phyloP scores from a whole-genome alignment of 2,113 vertebrate species.

The Callipepla californica region DNA sequence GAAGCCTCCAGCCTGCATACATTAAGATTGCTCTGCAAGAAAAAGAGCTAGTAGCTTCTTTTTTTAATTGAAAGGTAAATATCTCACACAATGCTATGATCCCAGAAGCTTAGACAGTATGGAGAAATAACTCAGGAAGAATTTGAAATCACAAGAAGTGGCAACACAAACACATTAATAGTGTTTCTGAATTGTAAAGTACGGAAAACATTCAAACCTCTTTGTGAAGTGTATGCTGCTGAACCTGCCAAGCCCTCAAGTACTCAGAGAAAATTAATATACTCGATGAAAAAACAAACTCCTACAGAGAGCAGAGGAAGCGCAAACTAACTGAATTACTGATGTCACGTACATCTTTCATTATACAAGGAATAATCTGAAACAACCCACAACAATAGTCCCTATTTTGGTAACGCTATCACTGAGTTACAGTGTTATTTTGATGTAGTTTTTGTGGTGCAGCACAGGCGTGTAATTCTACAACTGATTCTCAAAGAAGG shows the following conservation, averaged over 20 bases:
- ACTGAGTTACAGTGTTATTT: neutral
- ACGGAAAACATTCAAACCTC: neutral
- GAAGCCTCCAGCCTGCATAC: neutral
- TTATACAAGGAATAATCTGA: neutral
- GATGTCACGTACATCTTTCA: neutral
- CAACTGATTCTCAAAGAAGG: neutral
- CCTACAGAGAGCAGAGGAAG: neutral
- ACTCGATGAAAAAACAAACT: neutral
- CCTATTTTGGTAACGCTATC: neutral
- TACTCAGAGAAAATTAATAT: neutral
- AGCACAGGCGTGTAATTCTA: neutral
- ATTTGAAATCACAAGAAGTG: neutral
- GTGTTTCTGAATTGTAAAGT: neutral
- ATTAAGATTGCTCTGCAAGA: neutral
- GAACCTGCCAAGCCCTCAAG: neutral
- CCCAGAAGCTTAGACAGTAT: neutral
- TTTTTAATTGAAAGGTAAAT: constrained; percentile 30
- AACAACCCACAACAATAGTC: neutral
- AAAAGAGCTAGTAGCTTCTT: neutral
- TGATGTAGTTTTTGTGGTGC: neutral
- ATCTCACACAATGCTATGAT: constrained; percentile 6
- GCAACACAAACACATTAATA: neutral
- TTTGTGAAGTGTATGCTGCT: neutral
- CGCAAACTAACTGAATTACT: neutral
- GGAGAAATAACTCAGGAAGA: constrained; percentile 11